Evolutionary conservation across 2,797 vertebrate species (phyloP).

Genomic region (Babyrousa celebensis): DNA sequence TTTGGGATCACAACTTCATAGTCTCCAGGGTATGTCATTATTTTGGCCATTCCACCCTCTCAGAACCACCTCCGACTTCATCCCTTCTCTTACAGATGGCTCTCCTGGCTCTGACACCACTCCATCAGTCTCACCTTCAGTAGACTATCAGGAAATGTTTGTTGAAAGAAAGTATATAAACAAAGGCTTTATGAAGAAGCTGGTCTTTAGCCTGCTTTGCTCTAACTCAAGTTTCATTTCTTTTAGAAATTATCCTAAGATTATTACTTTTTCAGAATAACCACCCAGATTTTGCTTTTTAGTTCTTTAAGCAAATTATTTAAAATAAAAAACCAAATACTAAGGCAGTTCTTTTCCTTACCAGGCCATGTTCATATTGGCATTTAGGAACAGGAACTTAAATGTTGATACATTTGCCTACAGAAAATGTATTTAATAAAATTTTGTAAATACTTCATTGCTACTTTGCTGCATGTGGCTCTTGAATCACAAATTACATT

Average conservation of each 20-base stretch:
- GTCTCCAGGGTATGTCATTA: not conserved
- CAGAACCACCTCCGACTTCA: not conserved
- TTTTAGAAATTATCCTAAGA: not conserved
- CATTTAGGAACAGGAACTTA: constrained; percentile 26
- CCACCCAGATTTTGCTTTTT: not conserved
- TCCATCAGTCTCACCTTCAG: not conserved
- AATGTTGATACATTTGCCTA: constrained; percentile 29
- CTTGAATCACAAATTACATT: constrained; percentile 57
- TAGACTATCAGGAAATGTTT: not conserved
- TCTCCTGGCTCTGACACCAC: not conserved
- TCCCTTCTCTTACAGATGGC: not conserved
- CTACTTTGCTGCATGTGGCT: not conserved
- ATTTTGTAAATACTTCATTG: constrained; percentile 30
- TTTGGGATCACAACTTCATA: not conserved
- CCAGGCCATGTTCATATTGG: not conserved
- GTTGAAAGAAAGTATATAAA: constrained; percentile 19
- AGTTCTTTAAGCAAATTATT: not conserved
- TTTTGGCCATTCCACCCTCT: not conserved
- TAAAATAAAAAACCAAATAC: not conserved
- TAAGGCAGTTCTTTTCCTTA: not conserved
- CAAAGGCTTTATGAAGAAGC: not conserved
- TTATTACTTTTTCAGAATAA: constrained; percentile 63
- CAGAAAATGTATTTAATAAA: constrained; percentile 31
- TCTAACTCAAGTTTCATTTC: constrained; percentile 48
- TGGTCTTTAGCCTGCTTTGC: not conserved